These are phyloP conservation scores for Medauroidea extradentata DNA, from an alignment of 1,140 invertebrate genomes.

Conservation along the genomic window DNA sequence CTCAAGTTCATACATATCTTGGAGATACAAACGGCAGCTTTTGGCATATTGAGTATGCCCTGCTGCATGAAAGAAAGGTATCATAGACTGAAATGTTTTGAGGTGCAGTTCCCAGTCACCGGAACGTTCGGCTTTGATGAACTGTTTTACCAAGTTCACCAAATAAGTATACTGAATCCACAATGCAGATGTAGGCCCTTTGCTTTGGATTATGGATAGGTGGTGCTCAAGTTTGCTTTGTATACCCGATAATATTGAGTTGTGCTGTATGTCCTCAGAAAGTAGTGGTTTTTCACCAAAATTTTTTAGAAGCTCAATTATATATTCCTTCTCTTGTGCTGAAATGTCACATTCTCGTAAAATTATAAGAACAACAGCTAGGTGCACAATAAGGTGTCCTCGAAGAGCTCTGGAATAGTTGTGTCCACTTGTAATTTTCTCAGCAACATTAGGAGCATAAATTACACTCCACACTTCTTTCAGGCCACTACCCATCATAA, in stretches of 20 bases:
- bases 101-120: constrained; percentile 38
- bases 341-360: too few species aligned
- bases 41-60: constrained; percentile 41
- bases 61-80: constrained; percentile 41
- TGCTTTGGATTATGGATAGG: constrained; percentile 23
- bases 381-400: constrained; percentile 27
- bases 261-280: too few species aligned
- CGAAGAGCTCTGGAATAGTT: constrained; percentile 40
- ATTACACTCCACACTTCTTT: constrained; percentile 31
- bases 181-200: constrained; percentile 38
- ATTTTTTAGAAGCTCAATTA: too few species aligned
- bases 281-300: too few species aligned
- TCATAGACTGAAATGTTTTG: constrained; percentile 35
- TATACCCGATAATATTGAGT: too few species aligned
- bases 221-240: too few species aligned
- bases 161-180: constrained; percentile 45
- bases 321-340: too few species aligned
- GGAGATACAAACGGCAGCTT: constrained; percentile 31
- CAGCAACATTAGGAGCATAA: constrained; percentile 30
- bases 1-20: constrained; percentile 13
- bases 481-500: constrained; percentile 41
- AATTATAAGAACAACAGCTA: too few species aligned
- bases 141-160: constrained; percentile 36
- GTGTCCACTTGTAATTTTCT: constrained; percentile 40
- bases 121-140: constrained; percentile 38